Base-by-base conservation (phyloP, 2,888 invertebrate species). In the Drosophila ezoana region DNA sequence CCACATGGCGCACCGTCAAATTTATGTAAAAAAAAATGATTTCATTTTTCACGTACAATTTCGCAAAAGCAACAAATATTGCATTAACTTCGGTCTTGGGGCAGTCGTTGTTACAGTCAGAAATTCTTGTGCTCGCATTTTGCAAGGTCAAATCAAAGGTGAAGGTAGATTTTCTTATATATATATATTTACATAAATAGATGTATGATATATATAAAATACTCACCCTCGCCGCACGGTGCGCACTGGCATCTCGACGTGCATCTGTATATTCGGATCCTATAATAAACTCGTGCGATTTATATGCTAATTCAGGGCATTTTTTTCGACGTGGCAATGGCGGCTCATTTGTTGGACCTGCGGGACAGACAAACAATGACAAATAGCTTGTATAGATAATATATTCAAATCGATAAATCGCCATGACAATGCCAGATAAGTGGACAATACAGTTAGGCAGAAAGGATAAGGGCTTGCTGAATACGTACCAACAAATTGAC, bases 291-390 rank as follows among this genome's bases (percentile, higher is more conserved):
- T 96, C 96, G 93, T 97, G 96, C 90, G 96, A 95, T 93, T 95
- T 95, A 94, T 97, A 97, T 88, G 97, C 97, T 90, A 97, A 94
- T 86, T 97, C 97, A 49, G 97, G 97, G 92, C 96, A 96, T 93
- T 97, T 97, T 94, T 97, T 97, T 92, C 97, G 95, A 81, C 97
- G 94, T 77, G 97, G 97, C 93, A 97, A 94, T 74, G 96, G 96
- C 82, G 97, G 97, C 93, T 97, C 97, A 93, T 96, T 94, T 63
- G 94, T 94, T 78, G 94, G 85, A 79, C 92, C 93, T 92, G 76
- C 60, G 77, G 66, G 23, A 8, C 13, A 16, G 32, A 20, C 20
- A 37, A 72, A 47, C 16, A 28, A 40, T 57, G 20, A 44, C 47
- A 16, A 43, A 49, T 66, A 76, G 44, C 56, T 54, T 51, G n/a